Evolutionary conservation across 1,140 invertebrate species (phyloP).

Genomic region (Diabrotica undecimpunctata): DNA sequence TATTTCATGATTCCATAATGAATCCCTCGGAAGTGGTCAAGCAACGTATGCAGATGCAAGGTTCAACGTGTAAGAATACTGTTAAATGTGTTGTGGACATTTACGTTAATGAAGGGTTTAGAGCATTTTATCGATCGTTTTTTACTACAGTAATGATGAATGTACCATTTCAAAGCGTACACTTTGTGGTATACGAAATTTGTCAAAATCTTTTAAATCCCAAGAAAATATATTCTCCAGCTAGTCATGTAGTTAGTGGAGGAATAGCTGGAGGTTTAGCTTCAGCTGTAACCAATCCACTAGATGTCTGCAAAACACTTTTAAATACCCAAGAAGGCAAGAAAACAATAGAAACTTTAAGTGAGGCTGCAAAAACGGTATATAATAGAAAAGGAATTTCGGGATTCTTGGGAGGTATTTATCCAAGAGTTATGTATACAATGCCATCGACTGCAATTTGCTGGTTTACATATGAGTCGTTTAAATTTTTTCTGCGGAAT

Average conservation of each 20-base stretch:
- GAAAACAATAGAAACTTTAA: constrained; percentile 58
- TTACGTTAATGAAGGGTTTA: constrained; percentile 79
- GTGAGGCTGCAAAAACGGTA: constrained; percentile 65
- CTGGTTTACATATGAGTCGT: not conserved
- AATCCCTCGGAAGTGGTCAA: constrained; percentile 79
- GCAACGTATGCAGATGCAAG: constrained; percentile 96
- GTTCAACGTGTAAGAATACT: constrained; percentile 87
- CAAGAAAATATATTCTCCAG: constrained; percentile 82
- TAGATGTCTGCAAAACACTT: constrained; percentile 98
- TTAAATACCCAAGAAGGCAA: constrained; percentile 89
- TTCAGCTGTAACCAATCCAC: constrained; percentile 92
- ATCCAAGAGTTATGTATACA: not conserved
- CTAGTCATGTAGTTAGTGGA: constrained; percentile 83
- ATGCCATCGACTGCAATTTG: not conserved
- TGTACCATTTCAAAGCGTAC: constrained; percentile 93
- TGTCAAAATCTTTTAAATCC: constrained; percentile 65
- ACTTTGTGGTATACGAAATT: constrained; percentile 95
- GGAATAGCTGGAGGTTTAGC: constrained; percentile 89
- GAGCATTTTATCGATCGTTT: constrained; percentile 96
- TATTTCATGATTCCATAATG: not conserved
- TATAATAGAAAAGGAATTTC: constrained; percentile 66
- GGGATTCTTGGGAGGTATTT: constrained; percentile 74
- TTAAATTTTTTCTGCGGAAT: not conserved
- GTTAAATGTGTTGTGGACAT: constrained; percentile 75
- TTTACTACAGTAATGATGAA: constrained; percentile 97